These are phyloP conservation scores for Heteropelma amictum DNA, from an alignment of 2,888 invertebrate species.

Conservation along the genomic window DNA sequence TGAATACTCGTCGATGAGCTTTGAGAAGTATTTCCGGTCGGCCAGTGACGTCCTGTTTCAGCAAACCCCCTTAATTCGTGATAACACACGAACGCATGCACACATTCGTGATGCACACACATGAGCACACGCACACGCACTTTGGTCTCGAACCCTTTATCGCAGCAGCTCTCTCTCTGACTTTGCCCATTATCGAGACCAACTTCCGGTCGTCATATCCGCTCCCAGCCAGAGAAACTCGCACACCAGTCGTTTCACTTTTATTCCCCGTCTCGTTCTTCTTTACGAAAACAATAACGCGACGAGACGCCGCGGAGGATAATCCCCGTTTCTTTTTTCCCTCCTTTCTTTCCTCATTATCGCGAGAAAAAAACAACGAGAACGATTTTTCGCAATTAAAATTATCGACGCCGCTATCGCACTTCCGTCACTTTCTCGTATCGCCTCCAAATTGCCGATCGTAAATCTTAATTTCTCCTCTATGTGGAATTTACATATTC, in stretches of 20 bases:
- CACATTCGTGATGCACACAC: no score
- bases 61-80: constrained; percentile 20
- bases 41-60: constrained; percentile 49
- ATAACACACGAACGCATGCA: constrained; percentile 28
- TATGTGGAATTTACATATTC: no score
- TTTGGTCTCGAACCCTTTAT: constrained; percentile 43
- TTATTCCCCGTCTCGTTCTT: no score
- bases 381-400: no score
- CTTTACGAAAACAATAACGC: not conserved
- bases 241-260: constrained; percentile 11
- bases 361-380: no score
- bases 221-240: constrained; percentile 44
- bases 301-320: constrained; percentile 6
- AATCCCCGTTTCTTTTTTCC: constrained; percentile 7
- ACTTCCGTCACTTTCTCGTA: no score
- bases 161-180: constrained; percentile 23
- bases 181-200: constrained; percentile 50
- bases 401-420: no score
- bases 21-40: constrained; percentile 42
- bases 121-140: no score
- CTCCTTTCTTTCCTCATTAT: no score
- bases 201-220: constrained; percentile 52
- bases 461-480: no score
- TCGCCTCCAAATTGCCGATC: no score
- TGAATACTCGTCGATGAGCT: constrained; percentile 27